Conservation (phyloP, 1,140 invertebrate genomes). For the Zaprionus gabonicus region DNA sequence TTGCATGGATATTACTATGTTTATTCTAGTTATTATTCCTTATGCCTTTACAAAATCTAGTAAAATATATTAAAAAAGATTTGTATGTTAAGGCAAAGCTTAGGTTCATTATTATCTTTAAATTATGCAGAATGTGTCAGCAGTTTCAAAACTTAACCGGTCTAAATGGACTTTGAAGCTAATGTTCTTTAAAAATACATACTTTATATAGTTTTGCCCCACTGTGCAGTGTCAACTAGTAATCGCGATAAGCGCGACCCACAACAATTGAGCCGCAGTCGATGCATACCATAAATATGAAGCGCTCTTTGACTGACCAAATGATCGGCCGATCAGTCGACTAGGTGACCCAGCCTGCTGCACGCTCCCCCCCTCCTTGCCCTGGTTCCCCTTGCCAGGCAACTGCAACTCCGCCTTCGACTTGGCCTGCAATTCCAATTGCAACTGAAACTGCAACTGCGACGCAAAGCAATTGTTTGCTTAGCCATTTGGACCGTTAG, state of each 20-base stretch:
- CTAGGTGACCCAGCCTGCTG: slow-evolving; percentile 24
- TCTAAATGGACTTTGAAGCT: too few species aligned
- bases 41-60: too few species aligned
- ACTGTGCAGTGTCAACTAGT: slow-evolving; percentile 24
- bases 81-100: too few species aligned
- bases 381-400: neutral
- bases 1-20: too few species aligned
- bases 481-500: slow-evolving; percentile 45
- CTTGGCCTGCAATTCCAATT: slow-evolving; percentile 2
- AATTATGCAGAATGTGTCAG: too few species aligned
- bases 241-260: slow-evolving; percentile 51
- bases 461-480: slow-evolving; percentile 51
- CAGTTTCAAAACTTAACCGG: too few species aligned
- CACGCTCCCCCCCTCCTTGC: neutral
- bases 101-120: too few species aligned
- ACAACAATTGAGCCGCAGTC: slow-evolving; percentile 29
- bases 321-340: neutral
- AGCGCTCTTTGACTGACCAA: slow-evolving; percentile 37
- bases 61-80: too few species aligned
- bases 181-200: too few species aligned
- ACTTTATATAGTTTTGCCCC: neutral
- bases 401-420: slow-evolving; percentile 25
- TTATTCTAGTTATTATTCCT: too few species aligned
- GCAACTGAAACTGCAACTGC: slow-evolving; percentile 29
- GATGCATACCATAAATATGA: slow-evolving; percentile 50